phyloP scores from a whole-genome alignment of 2,113 vertebrate species.

The Channa argus region DNA sequence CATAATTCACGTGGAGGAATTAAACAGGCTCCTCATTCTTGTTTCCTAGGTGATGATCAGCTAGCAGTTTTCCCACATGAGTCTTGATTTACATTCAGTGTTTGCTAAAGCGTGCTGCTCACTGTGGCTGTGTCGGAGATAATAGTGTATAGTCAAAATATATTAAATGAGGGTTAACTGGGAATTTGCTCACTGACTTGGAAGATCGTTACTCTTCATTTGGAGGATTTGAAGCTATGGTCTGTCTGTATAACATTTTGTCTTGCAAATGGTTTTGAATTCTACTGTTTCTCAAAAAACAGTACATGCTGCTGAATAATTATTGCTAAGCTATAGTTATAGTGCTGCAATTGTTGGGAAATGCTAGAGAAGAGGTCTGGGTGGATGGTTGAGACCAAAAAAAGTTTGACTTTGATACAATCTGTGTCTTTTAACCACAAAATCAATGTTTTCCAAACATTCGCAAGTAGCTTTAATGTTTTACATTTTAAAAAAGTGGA shows the following conservation, averaged over 20 bases:
- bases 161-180: constrained; percentile 27
- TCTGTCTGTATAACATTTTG: constrained; percentile 3
- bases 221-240: constrained; percentile 8
- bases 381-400: neutral
- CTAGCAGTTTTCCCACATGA: constrained; percentile 46
- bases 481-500: no score
- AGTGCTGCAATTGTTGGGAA: neutral
- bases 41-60: constrained; percentile 73
- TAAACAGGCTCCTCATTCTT: constrained; percentile 60
- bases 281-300: neutral
- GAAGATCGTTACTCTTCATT: constrained; percentile 43
- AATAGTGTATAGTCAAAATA: constrained; percentile 24
- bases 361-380: neutral
- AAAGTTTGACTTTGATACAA: no score
- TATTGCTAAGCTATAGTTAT: neutral
- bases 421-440: neutral
- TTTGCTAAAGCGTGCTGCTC: constrained; percentile 48
- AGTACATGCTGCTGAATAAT: neutral
- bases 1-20: constrained; percentile 55
- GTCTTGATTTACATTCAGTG: constrained; percentile 46
- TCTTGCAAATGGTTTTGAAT: constrained; percentile 11
- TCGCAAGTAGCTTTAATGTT: no score
- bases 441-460: no score
- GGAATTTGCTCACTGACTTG: constrained; percentile 18
- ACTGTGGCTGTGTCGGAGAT: constrained; percentile 24